Base-by-base conservation (phyloP, 30 jellyfish, hydroid and myxozoan genomes). In the Mastigias papua region DNA sequence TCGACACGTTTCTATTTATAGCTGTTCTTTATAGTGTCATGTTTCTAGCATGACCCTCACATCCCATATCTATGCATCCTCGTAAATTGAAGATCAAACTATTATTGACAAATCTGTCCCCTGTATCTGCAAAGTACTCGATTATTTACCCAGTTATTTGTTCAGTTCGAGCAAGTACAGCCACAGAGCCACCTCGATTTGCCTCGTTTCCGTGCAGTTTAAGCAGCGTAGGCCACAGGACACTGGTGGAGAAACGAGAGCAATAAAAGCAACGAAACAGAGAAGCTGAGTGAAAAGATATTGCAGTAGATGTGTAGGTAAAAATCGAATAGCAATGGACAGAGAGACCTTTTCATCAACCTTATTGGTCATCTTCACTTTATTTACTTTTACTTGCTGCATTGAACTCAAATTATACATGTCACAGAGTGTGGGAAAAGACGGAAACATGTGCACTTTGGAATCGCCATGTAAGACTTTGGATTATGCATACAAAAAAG, bases 381-480 rank as follows among this genome's bases (percentile, higher is more conserved):
- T 51, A 17, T 51, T 23, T 6, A 17, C 20, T 29, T 74, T 26
- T 8, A 37, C 72, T 26, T 4, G 35, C 5, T 50, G 69, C 64
- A 21, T 23, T 17, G 69, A 48, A 1, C 60, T 49, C 21, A 48
- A 48, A n/a, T 51, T 82, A 29, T 82, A 23, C 65, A 25, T 82
- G 0, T 37, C 80, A 23, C 50, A 82, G 35, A 46, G 69, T 4
- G 33, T 0, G 2, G 91, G 91, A 48, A 42, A 67, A 4, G 91
- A 82, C 34, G 27, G 31, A 8, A 81, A 69, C 19, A 25, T 32
- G 26, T 82, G 91, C 66, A 29, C 67, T 4, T 37, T 75, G 10
- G 33, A 15, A 20, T 2, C 9, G 26, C 92, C 92, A 5, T 83
- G 92, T 71, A 31, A 54, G 27, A 83, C 86, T 20, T 7, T 83